Evolutionary conservation across 2,113 vertebrate genomes (phyloP).

Genomic region (Gallinago undulata): DNA sequence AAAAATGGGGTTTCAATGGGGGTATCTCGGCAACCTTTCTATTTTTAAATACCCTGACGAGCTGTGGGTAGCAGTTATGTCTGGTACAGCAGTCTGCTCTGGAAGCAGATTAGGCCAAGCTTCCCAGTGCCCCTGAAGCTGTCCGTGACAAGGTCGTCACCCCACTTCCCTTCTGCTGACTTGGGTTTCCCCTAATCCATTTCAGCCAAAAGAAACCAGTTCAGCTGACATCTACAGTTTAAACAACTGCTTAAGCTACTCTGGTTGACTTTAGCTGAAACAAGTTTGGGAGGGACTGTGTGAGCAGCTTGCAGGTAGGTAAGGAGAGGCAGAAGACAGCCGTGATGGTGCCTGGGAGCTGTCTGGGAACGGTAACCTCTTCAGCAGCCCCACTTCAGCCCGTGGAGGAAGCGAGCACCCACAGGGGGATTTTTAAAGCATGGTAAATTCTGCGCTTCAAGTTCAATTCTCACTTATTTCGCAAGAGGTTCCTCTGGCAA

Average conservation of each 20-base stretch:
- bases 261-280: background rate
- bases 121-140: background rate
- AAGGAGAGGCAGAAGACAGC: background rate
- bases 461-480: constrained; percentile 10
- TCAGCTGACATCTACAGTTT: background rate
- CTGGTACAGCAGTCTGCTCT: background rate
- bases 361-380: background rate
- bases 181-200: background rate
- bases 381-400: background rate
- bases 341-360: accelerated
- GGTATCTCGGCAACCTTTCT: background rate
- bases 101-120: background rate
- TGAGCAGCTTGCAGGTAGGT: background rate
- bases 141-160: background rate
- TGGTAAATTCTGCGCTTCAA: background rate
- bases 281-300: background rate
- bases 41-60: background rate
- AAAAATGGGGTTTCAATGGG: background rate
- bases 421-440: background rate
- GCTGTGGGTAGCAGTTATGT: background rate
- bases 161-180: background rate
- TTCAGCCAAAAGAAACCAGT: constrained; percentile 1
- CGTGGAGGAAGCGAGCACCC: background rate
- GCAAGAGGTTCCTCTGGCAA: constrained; percentile 32
- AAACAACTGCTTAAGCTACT: constrained; percentile 23